Percentiles rank a stretch among this genome's conserved stretches.
Evolutionary conservation across 2,888 invertebrate species (phyloP).

Genomic region (Agriopis aurantiaria): DNA sequence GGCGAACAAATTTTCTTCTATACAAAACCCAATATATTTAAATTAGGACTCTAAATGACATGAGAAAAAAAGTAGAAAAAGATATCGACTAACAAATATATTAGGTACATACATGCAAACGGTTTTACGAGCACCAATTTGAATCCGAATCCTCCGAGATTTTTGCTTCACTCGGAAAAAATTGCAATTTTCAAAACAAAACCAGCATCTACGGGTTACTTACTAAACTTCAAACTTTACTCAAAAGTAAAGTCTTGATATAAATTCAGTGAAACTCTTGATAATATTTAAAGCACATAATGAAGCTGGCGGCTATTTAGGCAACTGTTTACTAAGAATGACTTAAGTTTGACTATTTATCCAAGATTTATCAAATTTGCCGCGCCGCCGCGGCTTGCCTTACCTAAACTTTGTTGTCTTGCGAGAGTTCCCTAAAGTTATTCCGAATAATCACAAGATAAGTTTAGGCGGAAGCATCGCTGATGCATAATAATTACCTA

Average conservation of each 20-base stretch:
- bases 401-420: slow-evolving; percentile 45
- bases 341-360: slow-evolving; percentile 48
- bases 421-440: slow-evolving; percentile 41
- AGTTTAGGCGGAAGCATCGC: slow-evolving; percentile 35
- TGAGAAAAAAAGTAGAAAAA: too few relatives aligned
- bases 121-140: too few relatives aligned
- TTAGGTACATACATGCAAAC: too few relatives aligned
- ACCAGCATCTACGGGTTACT: background rate
- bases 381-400: slow-evolving; percentile 10
- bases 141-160: too few relatives aligned
- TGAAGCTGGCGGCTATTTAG: slow-evolving; percentile 32
- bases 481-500: slow-evolving; percentile 24
- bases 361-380: slow-evolving; percentile 47
- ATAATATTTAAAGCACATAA: slow-evolving; percentile 24
- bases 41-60: too few relatives aligned
- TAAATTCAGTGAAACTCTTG: slow-evolving; percentile 4
- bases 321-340: slow-evolving; percentile 43
- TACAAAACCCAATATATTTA: too few relatives aligned
- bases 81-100: too few relatives aligned
- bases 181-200: slow-evolving; percentile 9
- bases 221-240: background rate
- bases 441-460: slow-evolving; percentile 40
- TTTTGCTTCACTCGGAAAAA: background rate
- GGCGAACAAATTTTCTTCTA: too few relatives aligned
- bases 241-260: background rate